Base-by-base conservation (phyloP, 1,140 invertebrate species). In the Tyrophagus putrescentiae region DNA sequence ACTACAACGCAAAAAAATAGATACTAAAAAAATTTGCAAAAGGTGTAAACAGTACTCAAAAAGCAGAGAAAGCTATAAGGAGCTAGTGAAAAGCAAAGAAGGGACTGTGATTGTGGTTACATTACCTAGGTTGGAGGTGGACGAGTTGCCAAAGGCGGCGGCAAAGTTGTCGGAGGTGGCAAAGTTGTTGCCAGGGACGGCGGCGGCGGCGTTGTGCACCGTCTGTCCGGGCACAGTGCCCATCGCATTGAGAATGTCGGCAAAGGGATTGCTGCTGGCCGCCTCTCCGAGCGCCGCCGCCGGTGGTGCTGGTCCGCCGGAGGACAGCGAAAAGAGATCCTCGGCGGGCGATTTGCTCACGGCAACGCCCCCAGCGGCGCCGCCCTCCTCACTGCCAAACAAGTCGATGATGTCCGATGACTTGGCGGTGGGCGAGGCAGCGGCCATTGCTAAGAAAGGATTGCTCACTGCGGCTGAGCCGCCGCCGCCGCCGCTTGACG, bases 321-420 rank as follows among this genome's bases (percentile, higher is more conserved):
- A 7, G 23, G 16, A 7, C 52, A 54, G 27, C 39, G 64, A 57
- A 52, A 65, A 65, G 25, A 63, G 64, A 59, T 65, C 64, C 18
- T 45, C 56, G 44, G 13, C 21, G 88, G 68, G 92, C 87, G 5
- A 85, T 90, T 25, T 87, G 84, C 27, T 57, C 28, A 5, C 29
- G n/a, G 1, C 13, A 57, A 21, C 42, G 9, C 18, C 42, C 23
- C 18, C 27, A 33, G 7, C 16, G 27, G 9, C 21, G 31, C 9
- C 29, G 28, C 31, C 56, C 16, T 27, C 13, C 18, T 6, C 31
- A 13, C 7, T 27, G 18, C 28, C 21, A 9, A 50, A 11, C 45
- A 21, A 27, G 21, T 50, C 45, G 21, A 11, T 9, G 28, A 9
- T 54, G 6, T 7, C 29, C 13, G 52, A 6, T 33, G 56, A 6